Percentiles rank a stretch among this genome's conserved stretches.
These are phyloP conservation scores for Asteroscopus sphinx DNA, from an alignment of 2,888 invertebrate genomes.

Conservation along the genomic window DNA sequence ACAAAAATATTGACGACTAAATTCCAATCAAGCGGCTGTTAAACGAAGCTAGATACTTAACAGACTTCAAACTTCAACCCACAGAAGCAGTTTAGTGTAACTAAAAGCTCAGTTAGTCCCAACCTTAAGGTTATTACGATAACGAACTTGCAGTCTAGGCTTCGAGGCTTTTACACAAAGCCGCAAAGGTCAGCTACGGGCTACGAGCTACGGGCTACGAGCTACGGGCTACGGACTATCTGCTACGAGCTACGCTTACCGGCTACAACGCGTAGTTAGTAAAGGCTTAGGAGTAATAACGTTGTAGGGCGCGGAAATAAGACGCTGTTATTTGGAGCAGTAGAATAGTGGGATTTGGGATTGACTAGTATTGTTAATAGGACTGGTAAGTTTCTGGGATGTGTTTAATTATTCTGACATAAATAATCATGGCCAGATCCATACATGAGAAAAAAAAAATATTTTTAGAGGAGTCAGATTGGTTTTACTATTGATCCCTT, in stretches of 20 bases:
- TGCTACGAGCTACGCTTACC: background rate
- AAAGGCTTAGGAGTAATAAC: conserved; percentile 3
- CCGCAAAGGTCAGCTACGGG: conserved; percentile 22
- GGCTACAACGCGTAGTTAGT: background rate
- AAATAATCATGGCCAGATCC: no score
- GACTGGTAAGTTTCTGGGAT: no score
- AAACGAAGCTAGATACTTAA: background rate
- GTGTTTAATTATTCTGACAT: no score
- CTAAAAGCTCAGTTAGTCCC: conserved; percentile 34
- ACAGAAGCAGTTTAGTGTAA: conserved; percentile 23
- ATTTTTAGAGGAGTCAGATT: no score
- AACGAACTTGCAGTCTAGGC: conserved; percentile 35
- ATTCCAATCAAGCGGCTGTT: no score
- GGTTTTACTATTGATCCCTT: no score
- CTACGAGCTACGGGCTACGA: background rate
- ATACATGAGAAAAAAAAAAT: no score
- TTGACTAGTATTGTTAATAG: no score
- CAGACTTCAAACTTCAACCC: conserved; percentile 24
- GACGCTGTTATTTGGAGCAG: background rate
- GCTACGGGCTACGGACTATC: background rate
- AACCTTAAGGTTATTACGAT: conserved; percentile 41
- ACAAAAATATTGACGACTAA: no score
- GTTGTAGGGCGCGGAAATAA: background rate
- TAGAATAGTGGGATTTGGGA: background rate
- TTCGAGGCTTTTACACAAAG: conserved; percentile 24